A percentile compares a stretch with the other conserved stretches of the same genome.
phyloP scores from a whole-genome alignment of 2,888 invertebrate genomes.

The Diarsia mendica region DNA sequence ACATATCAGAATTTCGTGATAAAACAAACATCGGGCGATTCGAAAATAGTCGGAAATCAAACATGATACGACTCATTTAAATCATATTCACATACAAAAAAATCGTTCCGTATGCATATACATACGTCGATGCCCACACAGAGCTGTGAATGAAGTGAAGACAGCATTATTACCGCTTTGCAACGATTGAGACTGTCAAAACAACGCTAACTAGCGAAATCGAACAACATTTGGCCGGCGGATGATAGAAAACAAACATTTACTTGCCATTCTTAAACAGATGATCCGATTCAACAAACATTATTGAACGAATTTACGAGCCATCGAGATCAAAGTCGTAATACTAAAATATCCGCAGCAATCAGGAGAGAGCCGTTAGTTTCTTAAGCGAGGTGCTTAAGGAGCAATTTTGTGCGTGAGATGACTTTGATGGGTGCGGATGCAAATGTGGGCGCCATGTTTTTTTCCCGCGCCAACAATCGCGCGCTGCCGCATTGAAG shows the following conservation, averaged over 20 bases:
- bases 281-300: conserved; percentile 86
- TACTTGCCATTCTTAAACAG: conserved; percentile 85
- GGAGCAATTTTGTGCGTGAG: conserved; percentile 75
- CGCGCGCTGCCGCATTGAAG: conserved; percentile 77
- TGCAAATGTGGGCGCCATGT: conserved; percentile 77
- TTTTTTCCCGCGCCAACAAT: conserved; percentile 80
- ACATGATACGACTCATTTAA: conserved; percentile 62
- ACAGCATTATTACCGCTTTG: conserved; percentile 83
- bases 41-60: conserved; percentile 63
- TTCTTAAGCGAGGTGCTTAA: conserved; percentile 72
- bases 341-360: conserved; percentile 78
- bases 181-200: conserved; percentile 88
- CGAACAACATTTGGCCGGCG: conserved; percentile 86
- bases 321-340: conserved; percentile 84
- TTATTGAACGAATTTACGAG: conserved; percentile 84
- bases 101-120: conserved; percentile 67
- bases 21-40: conserved; percentile 63
- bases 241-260: conserved; percentile 89
- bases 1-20: conserved; percentile 61
- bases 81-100: conserved; percentile 67
- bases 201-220: conserved; percentile 87
- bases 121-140: conserved; percentile 71
- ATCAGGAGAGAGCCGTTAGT: conserved; percentile 69
- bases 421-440: conserved; percentile 72
- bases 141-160: conserved; percentile 77